These are phyloP conservation scores for Caprella mutica DNA, from an alignment of 2,888 invertebrate genomes.

Conservation along the genomic window DNA sequence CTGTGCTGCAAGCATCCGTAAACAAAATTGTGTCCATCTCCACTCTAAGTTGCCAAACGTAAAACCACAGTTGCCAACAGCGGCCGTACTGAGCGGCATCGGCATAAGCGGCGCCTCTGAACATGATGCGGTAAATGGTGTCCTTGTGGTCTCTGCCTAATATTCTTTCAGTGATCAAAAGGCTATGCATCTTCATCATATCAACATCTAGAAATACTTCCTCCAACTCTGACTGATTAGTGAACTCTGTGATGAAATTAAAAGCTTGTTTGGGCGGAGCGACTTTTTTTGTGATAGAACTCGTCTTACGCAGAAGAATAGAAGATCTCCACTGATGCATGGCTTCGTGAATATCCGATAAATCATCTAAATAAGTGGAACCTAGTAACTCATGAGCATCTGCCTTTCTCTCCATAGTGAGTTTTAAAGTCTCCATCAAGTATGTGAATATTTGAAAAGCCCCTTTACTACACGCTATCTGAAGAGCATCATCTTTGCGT, in stretches of 20 bases:
- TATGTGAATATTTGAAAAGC: slow-evolving; percentile 32
- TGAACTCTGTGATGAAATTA: slow-evolving; percentile 60
- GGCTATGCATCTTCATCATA: slow-evolving; percentile 70
- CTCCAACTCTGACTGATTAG: slow-evolving; percentile 55
- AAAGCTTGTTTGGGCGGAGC: slow-evolving; percentile 53
- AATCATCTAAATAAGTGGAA: slow-evolving; percentile 72
- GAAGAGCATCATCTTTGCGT: slow-evolving; percentile 42
- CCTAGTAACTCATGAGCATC: slow-evolving; percentile 81
- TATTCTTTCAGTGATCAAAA: slow-evolving; percentile 76
- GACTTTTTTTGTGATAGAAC: slow-evolving; percentile 45
- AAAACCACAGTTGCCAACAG: slow-evolving; percentile 76
- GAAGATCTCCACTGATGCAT: slow-evolving; percentile 68
- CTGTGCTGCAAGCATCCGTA: slow-evolving; percentile 73
- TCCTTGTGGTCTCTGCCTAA: slow-evolving; percentile 67
- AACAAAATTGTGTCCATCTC: slow-evolving; percentile 58
- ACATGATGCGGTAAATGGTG: slow-evolving; percentile 49
- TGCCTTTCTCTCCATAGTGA: slow-evolving; percentile 57
- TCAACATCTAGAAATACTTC: slow-evolving; percentile 66
- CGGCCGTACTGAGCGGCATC: slow-evolving; percentile 55
- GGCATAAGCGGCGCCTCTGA: slow-evolving; percentile 50
- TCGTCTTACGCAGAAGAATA: slow-evolving; percentile 46
- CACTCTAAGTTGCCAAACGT: slow-evolving; percentile 57
- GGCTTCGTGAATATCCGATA: slow-evolving; percentile 47
- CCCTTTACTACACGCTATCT: slow-evolving; percentile 35
- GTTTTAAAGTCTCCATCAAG: slow-evolving; percentile 39